Conservation (phyloP, 1,140 invertebrate species). For the Lerema accius region DNA sequence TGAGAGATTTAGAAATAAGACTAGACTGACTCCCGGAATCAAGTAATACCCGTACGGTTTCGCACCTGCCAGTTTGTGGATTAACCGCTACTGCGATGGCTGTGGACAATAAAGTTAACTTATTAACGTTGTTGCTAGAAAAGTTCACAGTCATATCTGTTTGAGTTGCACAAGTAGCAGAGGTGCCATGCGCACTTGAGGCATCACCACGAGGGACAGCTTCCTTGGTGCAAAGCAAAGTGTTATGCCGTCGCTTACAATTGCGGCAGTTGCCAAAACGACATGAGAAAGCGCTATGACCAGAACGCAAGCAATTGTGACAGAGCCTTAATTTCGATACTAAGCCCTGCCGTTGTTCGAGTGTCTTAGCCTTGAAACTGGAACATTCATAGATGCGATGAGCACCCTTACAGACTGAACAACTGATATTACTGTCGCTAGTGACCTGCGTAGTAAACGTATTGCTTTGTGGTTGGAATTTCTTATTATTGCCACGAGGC, state of each 20-base stretch:
- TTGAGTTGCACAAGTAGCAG: conserved; percentile 6
- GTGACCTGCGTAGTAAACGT: conserved; percentile 5
- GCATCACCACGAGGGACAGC: not conserved
- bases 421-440: not conserved
- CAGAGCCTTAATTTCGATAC: conserved; percentile 17
- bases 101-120: conserved; percentile 18
- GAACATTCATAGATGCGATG: conserved; percentile 14
- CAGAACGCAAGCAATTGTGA: conserved; percentile 30
- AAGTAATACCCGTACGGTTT: conserved; percentile 17
- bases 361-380: conserved; percentile 1
- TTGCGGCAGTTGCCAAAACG: conserved; percentile 18
- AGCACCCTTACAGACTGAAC: conserved; percentile 2
- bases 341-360: conserved; percentile 2
- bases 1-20: conserved; percentile 16
- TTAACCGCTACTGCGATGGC: conserved; percentile 30
- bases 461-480: not conserved
- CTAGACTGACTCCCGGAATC: conserved; percentile 29
- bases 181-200: not conserved
- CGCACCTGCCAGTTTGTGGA: conserved; percentile 13
- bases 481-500: conserved; percentile 1
- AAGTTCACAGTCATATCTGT: conserved; percentile 8
- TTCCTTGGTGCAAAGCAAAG: conserved; percentile 19
- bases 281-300: conserved; percentile 20
- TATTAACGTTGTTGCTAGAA: conserved; percentile 1
- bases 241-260: conserved; percentile 31